Base-by-base conservation (phyloP, 2,888 invertebrate genomes). In the Adelphocoris suturalis region DNA sequence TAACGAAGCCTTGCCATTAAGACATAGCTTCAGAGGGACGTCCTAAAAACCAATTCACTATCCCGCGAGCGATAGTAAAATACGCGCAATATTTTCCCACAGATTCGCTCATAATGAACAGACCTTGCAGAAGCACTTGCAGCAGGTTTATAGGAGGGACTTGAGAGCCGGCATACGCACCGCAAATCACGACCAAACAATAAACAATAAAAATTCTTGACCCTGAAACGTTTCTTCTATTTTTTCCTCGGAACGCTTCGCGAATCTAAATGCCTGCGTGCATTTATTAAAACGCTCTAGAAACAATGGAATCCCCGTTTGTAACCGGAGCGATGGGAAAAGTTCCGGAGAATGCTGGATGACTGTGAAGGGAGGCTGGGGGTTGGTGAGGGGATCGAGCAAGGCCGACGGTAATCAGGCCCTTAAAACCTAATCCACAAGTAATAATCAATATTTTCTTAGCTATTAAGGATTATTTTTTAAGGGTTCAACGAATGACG, bases 211-310 rank as follows among this genome's bases (percentile, higher is more conserved):
- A 68, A 68, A 68, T 27, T 19, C 68, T 11, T 23, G 68, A 68
- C 68, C 68, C 68, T 68, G 68, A 68, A 68, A 9, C 13, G 5
- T 68, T 68, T 23, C 12, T 23, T 68, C 23, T 68, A 19, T 23
- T 68, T 13, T n/a, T 13, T 23, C 68, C 12, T 16, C n/a, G 80
- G 13, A 16, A 28, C 16, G 46, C 48, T 4, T 1, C 46, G 0
- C 46, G 46, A 80, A 48, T 82, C 48, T 48, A 48, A 82, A 82
- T 48, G 82, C 82, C 52, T 23, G 48, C 19, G n/a, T 16, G n/a
- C 27, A 52, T 82, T 82, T 82, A 82, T 82, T 82, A 82, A 82
- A 82, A 47, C 82, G 82, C 47, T 82, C 27, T 27, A 23, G 82
- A 82, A 68, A 82, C 82, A 82, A 82, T 80, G 82, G 52, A 52